Evolutionary conservation across 2,888 invertebrate genomes (phyloP), one percentile per base, ranked within the genome.

Genomic region (Diaphora mendica): DNA sequence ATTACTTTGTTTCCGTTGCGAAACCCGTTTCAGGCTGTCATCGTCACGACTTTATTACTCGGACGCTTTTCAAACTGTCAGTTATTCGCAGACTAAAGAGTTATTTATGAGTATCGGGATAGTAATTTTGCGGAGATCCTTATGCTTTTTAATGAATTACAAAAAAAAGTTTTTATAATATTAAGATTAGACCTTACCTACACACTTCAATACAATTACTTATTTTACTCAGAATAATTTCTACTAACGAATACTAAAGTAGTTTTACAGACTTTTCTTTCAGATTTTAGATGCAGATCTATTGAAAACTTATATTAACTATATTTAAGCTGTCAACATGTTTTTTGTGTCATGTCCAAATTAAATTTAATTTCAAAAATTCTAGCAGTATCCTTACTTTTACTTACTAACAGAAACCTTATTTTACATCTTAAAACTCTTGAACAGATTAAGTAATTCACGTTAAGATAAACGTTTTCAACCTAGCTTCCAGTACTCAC

Each of bases 11-110:
- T 85, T 80, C 77, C 81, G 78, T 71, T 74, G 74, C 62, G 51
- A 65, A 79, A 81, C 82, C 85, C 86, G 78, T 80, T 81, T 86
- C 80, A 79, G 69, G 70, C 73, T 85, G 84, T 82, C 84, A 82
- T 83, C 78, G 79, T 79, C 84, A 84, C 71, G 70, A 70, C 66
- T 64, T 51, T 75, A 80, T 77, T 82, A 70, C 65, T 76, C 67
- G 76, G 74, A 74, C 73, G 73, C 78, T 78, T 84, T 77, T 68
- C 69, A 71, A 75, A 77, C 71, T 84, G 84, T 74, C 82, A 76
- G 74, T 30, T 62, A 74, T 35, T 26, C 30, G 48, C 39, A 66
- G 62, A 76, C 74, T 62, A 68, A 13, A 17, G 51, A 55, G n/a
- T 55, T 68, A 68, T 55, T 67, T 30, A 67, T 48, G 26, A 44